These are phyloP conservation scores for Acleris literana DNA, from an alignment of 2,888 invertebrate genomes.

Conservation along the genomic window DNA sequence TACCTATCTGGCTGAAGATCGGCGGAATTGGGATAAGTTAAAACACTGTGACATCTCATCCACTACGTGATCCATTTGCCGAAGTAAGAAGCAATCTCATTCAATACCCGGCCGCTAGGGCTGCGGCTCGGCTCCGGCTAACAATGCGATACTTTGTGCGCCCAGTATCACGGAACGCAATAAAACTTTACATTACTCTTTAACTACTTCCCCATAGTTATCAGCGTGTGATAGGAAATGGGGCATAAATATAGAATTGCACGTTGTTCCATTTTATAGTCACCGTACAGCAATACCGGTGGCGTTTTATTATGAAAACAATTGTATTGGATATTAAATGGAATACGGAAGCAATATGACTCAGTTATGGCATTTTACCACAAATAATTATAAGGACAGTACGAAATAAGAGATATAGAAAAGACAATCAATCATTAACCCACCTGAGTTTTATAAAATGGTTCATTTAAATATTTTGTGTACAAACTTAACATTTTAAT, in stretches of 20 bases:
- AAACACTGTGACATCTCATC: slow-evolving; percentile 85
- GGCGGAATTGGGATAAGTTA: slow-evolving; percentile 80
- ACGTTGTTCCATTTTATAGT: slow-evolving; percentile 39
- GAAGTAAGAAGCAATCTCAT: slow-evolving; percentile 85
- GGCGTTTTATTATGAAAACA: slow-evolving; percentile 31
- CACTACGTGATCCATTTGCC: slow-evolving; percentile 85
- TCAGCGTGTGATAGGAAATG: slow-evolving; percentile 71
- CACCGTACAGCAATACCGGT: slow-evolving; percentile 30
- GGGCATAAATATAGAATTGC: slow-evolving; percentile 57
- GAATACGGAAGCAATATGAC: slow-evolving; percentile 20
- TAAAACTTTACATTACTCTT: slow-evolving; percentile 80
- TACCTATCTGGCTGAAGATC: slow-evolving; percentile 50
- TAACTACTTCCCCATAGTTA: slow-evolving; percentile 78
- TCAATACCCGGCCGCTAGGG: slow-evolving; percentile 71
- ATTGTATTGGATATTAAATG: slow-evolving; percentile 31
- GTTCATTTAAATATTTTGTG: neutral
- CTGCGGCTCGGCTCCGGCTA: slow-evolving; percentile 60
- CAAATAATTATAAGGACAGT: neutral
- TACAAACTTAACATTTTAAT: neutral
- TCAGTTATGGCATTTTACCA: slow-evolving; percentile 13
- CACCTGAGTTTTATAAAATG: too few species aligned
- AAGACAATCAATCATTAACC: too few species aligned
- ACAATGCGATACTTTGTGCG: slow-evolving; percentile 75
- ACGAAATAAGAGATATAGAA: too few species aligned
- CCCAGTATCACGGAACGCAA: slow-evolving; percentile 71